Conservation (phyloP, 2,113 vertebrate species). For the Barbus barbus region DNA sequence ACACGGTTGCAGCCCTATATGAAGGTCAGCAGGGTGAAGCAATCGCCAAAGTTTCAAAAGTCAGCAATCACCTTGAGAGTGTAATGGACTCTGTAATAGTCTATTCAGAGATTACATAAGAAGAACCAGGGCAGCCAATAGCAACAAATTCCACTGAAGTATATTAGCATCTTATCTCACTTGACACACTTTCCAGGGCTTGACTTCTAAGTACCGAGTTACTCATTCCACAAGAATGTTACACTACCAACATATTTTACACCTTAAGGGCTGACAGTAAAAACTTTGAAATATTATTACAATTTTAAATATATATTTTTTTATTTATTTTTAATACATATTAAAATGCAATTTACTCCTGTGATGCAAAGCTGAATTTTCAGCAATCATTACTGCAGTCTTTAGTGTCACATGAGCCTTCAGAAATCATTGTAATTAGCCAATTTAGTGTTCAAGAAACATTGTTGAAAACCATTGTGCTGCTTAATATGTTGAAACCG, state of each 20-base stretch:
- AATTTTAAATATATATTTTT: too few relatives aligned
- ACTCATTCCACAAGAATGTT: slow-evolving; percentile 48
- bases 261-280: slow-evolving; percentile 35
- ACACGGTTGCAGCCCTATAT: slow-evolving; percentile 42
- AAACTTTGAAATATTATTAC: not conserved
- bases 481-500: too few relatives aligned
- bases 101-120: slow-evolving; percentile 45
- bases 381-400: not conserved
- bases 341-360: not conserved
- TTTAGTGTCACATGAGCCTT: not conserved
- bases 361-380: not conserved
- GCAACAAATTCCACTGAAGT: slow-evolving; percentile 8
- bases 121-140: not conserved
- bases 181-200: slow-evolving; percentile 58
- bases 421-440: too few relatives aligned
- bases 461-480: too few relatives aligned
- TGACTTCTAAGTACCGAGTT: slow-evolving; percentile 48
- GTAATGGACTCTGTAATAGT: slow-evolving; percentile 28
- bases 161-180: slow-evolving; percentile 60
- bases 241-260: slow-evolving; percentile 11
- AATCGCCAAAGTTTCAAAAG: slow-evolving; percentile 60
- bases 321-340: too few relatives aligned
- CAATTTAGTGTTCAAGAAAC: too few relatives aligned
- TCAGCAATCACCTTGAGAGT: slow-evolving; percentile 40
- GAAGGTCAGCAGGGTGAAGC: slow-evolving; percentile 58